A percentile compares a stretch with the other conserved stretches of the same genome.
Evolutionary conservation across 2,888 invertebrate genomes (phyloP).

Genomic region (Eupeodes luniger): DNA sequence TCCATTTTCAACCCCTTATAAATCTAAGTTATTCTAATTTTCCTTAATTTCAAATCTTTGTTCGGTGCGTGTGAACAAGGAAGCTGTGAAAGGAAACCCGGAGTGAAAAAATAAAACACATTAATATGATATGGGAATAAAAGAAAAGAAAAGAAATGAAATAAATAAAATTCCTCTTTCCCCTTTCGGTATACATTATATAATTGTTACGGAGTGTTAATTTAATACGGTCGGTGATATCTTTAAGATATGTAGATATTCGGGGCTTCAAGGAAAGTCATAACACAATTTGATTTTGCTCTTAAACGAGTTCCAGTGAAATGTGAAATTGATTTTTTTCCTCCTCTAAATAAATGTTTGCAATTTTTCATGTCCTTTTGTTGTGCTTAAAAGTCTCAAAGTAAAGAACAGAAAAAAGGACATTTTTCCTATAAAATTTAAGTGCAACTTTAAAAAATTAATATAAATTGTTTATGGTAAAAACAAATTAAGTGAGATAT

Average conservation of each 20-base stretch:
- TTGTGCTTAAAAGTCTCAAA: neutral
- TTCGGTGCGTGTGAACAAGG: slow-evolving; percentile 49
- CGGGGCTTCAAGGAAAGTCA: neutral
- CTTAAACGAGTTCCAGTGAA: slow-evolving; percentile 36
- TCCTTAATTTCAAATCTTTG: slow-evolving; percentile 17
- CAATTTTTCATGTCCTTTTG: neutral
- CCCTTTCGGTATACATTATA: slow-evolving; percentile 58
- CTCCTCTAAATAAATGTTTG: neutral
- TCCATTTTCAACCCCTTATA: slow-evolving; percentile 15
- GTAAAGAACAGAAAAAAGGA: neutral
- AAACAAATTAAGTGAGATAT: slow-evolving; percentile 38
- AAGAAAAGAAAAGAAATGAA: slow-evolving; percentile 4
- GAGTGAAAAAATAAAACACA: neutral
- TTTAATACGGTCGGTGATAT: neutral
- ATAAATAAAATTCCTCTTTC: slow-evolving; percentile 11
- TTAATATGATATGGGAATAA: slow-evolving; percentile 19
- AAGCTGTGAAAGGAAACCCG: slow-evolving; percentile 33
- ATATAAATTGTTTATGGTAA: slow-evolving; percentile 13
- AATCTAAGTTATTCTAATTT: neutral
- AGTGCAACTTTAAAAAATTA: slow-evolving; percentile 17
- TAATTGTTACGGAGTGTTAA: slow-evolving; percentile 55
- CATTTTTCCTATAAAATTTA: neutral
- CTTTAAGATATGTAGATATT: slow-evolving; percentile 1
- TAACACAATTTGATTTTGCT: neutral
- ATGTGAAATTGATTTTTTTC: slow-evolving; percentile 54